Percentiles rank a stretch among this genome's conserved stretches.
These are phyloP conservation scores for Zaprionus camerounensis DNA, from an alignment of 1,140 invertebrate genomes.

Conservation along the genomic window DNA sequence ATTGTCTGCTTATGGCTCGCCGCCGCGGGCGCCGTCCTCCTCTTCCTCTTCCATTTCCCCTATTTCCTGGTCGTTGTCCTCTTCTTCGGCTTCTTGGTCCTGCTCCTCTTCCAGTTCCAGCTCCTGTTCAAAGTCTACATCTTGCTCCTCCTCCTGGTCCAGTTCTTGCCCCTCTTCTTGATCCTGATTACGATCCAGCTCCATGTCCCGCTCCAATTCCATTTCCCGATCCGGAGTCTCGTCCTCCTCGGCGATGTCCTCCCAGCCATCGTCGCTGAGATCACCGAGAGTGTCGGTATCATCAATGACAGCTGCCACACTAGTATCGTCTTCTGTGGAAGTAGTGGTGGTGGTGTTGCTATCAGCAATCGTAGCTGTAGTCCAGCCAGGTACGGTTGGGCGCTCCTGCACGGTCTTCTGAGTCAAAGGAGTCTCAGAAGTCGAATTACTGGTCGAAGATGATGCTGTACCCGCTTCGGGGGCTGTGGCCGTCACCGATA, in stretches of 20 bases:
- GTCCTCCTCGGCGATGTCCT: conserved; percentile 59
- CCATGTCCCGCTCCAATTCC: neutral
- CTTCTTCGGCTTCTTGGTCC: neutral
- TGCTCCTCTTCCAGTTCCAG: neutral
- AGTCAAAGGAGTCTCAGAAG: conserved; percentile 54
- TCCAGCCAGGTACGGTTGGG: conserved; percentile 16
- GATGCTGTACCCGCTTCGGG: conserved; percentile 43
- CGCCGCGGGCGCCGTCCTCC: conserved; percentile 42
- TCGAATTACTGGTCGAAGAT: conserved; percentile 29
- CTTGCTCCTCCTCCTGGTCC: neutral
- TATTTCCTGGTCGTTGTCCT: neutral
- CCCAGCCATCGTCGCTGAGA: conserved; percentile 70
- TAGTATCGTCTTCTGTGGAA: conserved; percentile 62
- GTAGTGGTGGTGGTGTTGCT: conserved; percentile 45
- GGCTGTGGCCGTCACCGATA: conserved; percentile 11
- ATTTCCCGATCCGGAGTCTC: conserved; percentile 4
- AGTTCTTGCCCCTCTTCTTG: neutral
- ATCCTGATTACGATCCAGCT: neutral
- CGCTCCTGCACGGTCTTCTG: conserved; percentile 17
- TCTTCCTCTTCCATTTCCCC: conserved; percentile 34
- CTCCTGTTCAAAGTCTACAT: neutral
- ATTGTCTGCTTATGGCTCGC: neutral
- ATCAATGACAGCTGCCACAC: conserved; percentile 59
- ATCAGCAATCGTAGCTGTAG: conserved; percentile 29
- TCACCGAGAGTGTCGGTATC: conserved; percentile 66